Percentiles rank a stretch among this genome's conserved stretches.
These are phyloP conservation scores for Threskiornis aethiopicus DNA, from an alignment of 2,797 vertebrate genomes.

Conservation along the genomic window DNA sequence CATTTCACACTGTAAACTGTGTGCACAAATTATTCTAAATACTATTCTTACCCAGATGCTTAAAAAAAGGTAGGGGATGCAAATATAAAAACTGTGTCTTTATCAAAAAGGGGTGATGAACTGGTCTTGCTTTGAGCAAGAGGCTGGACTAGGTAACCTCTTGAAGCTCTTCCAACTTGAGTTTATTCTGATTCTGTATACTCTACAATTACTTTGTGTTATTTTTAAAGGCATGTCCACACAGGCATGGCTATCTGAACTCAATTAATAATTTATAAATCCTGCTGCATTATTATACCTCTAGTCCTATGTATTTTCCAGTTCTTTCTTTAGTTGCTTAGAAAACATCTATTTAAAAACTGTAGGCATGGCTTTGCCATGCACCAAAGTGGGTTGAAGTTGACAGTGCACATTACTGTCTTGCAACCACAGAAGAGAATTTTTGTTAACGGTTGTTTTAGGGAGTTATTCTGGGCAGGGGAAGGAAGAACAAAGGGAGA, in stretches of 20 bases:
- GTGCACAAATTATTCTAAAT: neutral
- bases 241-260: neutral
- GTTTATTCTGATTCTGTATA: neutral
- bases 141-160: neutral
- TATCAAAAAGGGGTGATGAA: neutral
- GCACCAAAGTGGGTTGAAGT: neutral
- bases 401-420: neutral
- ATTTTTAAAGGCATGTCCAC: neutral
- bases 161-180: neutral
- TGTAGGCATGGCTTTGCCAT: neutral
- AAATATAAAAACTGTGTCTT: neutral
- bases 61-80: neutral
- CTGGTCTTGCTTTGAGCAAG: neutral
- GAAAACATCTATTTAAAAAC: neutral
- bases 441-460: neutral
- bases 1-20: neutral
- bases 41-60: neutral
- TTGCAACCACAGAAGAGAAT: neutral
- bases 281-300: neutral
- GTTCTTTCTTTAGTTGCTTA: neutral
- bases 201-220: neutral
- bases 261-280: neutral
- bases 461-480: neutral
- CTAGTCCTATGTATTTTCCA: neutral
- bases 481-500: neutral